Evolutionary conservation across 2,113 vertebrate species (phyloP).

Genomic region (Ploceus nigricollis): DNA sequence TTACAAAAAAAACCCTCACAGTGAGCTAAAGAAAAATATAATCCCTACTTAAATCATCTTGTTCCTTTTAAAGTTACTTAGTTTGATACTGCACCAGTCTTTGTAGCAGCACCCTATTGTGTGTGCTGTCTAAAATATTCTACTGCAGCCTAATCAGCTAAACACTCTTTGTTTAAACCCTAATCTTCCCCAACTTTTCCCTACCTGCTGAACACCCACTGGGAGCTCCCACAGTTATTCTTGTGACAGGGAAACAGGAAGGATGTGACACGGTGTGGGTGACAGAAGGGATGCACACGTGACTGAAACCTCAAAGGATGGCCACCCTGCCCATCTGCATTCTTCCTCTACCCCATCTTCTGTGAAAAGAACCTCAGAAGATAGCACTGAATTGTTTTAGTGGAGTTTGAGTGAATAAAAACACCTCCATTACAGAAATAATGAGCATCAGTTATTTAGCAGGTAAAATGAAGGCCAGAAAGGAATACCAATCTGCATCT

Average conservation of each 20-base stretch:
- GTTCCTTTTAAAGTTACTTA: not conserved
- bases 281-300: not conserved
- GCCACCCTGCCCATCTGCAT: not conserved
- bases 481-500: not conserved
- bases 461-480: not conserved
- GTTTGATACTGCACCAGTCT: not conserved
- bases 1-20: not conserved
- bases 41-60: not conserved
- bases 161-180: conserved; percentile 13
- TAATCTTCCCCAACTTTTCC: conserved; percentile 20
- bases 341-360: not conserved
- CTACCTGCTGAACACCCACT: not conserved
- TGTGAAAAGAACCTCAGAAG: not conserved
- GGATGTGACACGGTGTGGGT: not conserved
- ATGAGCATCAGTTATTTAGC: not conserved
- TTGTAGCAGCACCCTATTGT: conserved; percentile 19
- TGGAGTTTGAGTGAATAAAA: not conserved
- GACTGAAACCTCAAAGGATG: not conserved
- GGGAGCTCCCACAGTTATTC: not conserved
- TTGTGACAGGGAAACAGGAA: not conserved
- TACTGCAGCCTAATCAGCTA: not conserved
- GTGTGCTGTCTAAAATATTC: conserved; percentile 12
- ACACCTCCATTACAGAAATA: not conserved
- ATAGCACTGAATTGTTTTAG: not conserved
- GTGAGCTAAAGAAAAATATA: not conserved